Evolutionary conservation across 2,113 vertebrate genomes (phyloP).

Genomic region (Cyanoderma ruficeps): DNA sequence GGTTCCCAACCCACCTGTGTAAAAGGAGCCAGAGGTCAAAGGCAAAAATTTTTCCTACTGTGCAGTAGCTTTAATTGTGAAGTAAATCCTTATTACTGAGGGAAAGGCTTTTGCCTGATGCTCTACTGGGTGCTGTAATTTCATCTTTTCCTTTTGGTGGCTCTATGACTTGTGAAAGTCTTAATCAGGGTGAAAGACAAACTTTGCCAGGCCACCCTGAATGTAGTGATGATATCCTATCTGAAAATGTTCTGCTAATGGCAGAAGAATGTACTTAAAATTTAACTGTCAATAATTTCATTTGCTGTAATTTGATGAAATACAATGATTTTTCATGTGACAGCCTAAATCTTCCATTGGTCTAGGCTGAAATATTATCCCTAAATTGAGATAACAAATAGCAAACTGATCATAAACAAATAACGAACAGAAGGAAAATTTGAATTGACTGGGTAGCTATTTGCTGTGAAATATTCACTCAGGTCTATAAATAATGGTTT

Average conservation of each 20-base stretch:
- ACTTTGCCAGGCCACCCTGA: background rate
- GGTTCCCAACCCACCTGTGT: background rate
- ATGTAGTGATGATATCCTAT: background rate
- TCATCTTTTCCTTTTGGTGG: background rate
- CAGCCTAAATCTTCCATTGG: background rate
- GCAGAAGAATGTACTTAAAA: background rate
- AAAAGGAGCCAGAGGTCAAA: background rate
- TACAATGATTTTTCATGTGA: background rate
- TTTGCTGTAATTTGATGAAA: slow-evolving; percentile 5
- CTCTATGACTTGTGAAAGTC: background rate
- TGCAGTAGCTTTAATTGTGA: background rate
- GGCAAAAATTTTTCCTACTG: background rate
- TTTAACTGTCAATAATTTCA: background rate
- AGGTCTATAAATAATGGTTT: slow-evolving; percentile 17
- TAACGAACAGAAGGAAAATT: slow-evolving; percentile 4
- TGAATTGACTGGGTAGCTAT: slow-evolving; percentile 25
- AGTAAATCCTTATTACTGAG: background rate
- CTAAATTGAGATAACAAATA: slow-evolving; percentile 35
- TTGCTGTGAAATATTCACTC: slow-evolving; percentile 25
- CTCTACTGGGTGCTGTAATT: background rate
- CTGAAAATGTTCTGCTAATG: background rate
- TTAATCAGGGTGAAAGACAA: background rate
- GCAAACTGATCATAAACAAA: slow-evolving; percentile 44
- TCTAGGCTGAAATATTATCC: background rate
- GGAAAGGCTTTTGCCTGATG: background rate